Evolutionary conservation across 2,888 invertebrate species (phyloP), one percentile per base, ranked within the genome.

Genomic region (Augochlorella aurata): DNA sequence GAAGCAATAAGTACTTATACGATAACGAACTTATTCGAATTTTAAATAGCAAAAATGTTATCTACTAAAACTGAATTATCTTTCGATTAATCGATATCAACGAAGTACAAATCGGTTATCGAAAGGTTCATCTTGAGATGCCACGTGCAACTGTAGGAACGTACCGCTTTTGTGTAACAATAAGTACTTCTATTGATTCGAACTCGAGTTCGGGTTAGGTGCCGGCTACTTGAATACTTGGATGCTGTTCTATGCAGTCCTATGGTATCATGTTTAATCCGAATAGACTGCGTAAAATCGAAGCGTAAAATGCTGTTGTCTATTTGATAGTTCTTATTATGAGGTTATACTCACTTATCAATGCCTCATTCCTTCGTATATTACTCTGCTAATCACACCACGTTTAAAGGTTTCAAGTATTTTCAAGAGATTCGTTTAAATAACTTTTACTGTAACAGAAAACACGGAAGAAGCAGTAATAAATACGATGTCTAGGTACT

Each of bases 121-220:
- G 67, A 74, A 61, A 44, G 67, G 24, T 21, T 38, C 44, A 44
- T 21, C 16, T n/a, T 44, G 21, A 49, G 44, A 58, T 21, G 9
- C 18, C 38, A 66, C 21, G 21, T 65, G 58, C n/a, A 18, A 38
- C 54, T 47, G 21, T 68, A 7, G 24, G 49, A 81, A 71, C 54
- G 14, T n/a, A 50, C 50, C 66, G 71, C 49, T 52, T 81, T 74
- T 14, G 18, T 45, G 65, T 24, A 38, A 9, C 24, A 47, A 75
- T 61, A 47, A 71, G 61, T 52, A 71, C 66, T 52, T 49, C 21
- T 66, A 74, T 67, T 65, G 73, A 67, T 74, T 74, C 47, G 54
- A 67, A 50, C 54, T 24, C 14, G 54, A 45, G 70, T 54, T 71
- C 38, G 44, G 29, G 54, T 52, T 54, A 58, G 44, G 44, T 38